These are phyloP conservation scores for Zelostemma sp. DNA, from an alignment of 1,140 invertebrate species.

Conservation along the genomic window DNA sequence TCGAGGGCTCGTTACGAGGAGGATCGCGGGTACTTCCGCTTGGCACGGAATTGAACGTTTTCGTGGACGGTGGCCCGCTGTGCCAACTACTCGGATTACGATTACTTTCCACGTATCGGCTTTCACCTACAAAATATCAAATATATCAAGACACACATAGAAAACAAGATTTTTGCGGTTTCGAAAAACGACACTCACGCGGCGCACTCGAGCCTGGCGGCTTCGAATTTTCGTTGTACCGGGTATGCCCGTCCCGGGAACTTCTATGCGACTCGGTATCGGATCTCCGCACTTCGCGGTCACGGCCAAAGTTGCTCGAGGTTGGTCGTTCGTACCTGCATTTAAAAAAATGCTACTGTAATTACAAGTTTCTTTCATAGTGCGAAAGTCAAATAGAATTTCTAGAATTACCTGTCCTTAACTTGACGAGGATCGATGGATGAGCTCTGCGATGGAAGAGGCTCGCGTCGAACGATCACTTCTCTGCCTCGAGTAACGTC, in stretches of 20 bases:
- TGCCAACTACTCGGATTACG: conserved; percentile 65
- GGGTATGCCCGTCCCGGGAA: conserved; percentile 61
- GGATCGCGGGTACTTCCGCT: conserved; percentile 61
- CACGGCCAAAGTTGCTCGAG: conserved; percentile 57
- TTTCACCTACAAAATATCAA: conserved; percentile 55
- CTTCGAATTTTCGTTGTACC: conserved; percentile 65
- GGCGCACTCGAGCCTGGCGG: conserved; percentile 59
- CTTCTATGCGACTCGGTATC: conserved; percentile 64
- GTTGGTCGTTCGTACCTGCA: conserved; percentile 64
- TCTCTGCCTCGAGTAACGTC: conserved; percentile 63
- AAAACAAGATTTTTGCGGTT: conserved; percentile 2
- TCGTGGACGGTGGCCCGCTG: conserved; percentile 62
- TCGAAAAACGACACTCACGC: conserved; percentile 54
- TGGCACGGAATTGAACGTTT: conserved; percentile 66
- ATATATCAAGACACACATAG: conserved; percentile 6
- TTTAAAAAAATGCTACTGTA: conserved; percentile 25
- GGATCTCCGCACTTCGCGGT: conserved; percentile 64
- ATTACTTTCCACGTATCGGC: conserved; percentile 65
- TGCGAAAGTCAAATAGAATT: neutral
- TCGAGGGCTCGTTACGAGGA: conserved; percentile 62
- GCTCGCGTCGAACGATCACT: conserved; percentile 63
- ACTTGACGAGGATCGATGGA: conserved; percentile 66
- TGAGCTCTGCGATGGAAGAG: conserved; percentile 53
- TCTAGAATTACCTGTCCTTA: conserved; percentile 59
- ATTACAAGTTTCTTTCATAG: conserved; percentile 23